A percentile compares a stretch with the other conserved stretches of the same genome.
Evolutionary conservation across 2,113 vertebrate species (phyloP).

Genomic region (Podarcis cretensis): DNA sequence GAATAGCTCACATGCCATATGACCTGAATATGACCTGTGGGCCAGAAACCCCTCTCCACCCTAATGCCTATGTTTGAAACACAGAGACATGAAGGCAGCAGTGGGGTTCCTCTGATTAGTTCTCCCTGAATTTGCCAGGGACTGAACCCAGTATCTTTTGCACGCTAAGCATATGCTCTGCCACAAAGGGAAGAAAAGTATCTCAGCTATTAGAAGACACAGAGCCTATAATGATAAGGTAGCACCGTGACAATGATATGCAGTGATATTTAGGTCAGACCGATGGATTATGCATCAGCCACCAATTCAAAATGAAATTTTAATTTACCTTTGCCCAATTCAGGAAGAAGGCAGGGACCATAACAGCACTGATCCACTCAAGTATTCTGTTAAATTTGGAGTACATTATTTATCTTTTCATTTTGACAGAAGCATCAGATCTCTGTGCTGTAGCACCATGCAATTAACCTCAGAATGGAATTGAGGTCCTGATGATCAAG

Average conservation of each 20-base stretch:
- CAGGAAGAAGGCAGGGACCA: background rate
- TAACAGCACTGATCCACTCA: background rate
- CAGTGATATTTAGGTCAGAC: background rate
- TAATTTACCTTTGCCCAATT: conserved; percentile 45
- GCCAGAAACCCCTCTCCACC: no score
- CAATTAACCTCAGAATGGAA: background rate
- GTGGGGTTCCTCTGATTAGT: no score
- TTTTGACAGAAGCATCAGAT: background rate
- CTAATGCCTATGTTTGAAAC: no score
- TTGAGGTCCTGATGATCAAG: background rate
- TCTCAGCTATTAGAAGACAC: background rate
- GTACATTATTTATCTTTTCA: background rate
- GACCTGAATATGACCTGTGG: no score
- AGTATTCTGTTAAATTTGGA: no score
- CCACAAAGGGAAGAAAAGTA: background rate
- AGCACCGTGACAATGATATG: background rate
- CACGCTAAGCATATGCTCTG: background rate
- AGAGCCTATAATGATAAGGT: background rate
- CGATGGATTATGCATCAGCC: background rate
- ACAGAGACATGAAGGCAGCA: no score
- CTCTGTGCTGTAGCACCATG: background rate
- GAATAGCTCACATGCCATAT: no score
- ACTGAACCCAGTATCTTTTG: background rate
- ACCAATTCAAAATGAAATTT: conserved; percentile 53
- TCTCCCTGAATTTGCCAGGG: background rate